Base-by-base conservation (phyloP, 2,888 invertebrate species). In the Lithophane semibrunnea region DNA sequence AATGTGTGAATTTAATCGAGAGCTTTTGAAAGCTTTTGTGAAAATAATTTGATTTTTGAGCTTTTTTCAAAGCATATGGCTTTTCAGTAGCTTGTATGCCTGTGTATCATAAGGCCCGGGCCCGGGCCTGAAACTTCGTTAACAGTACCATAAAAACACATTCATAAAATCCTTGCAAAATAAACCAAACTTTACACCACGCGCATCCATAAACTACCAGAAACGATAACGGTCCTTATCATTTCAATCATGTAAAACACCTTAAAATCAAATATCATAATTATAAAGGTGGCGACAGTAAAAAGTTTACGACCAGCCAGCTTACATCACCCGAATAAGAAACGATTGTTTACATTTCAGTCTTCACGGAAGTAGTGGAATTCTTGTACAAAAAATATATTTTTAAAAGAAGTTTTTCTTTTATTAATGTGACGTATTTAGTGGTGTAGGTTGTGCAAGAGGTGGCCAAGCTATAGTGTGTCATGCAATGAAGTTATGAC, bases 311-410 rank as follows among this genome's bases (percentile, higher is more conserved):
- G 82, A 77, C 61, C 75, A 70, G 49, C 24, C 63, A 82, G 85
- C 82, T 84, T 86, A 89, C 87, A 88, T 90, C 88, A 90, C 73
- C 80, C 76, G 67, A 80, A 69, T 44, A 75, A 63, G 89, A 76
- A 76, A 49, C 73, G 60, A 56, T 89, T 92, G 93, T 93, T 92
- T 92, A 92, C 91, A 90, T 85, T 88, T 61, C 85, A 81, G 77
- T 83, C 49, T 86, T 83, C 86, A 80, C 90, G 93, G 92, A 92
- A 92, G 89, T 90, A 84, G 88, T 88, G 92, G 92, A 92, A 92
- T 92, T 92, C 93, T 93, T 92, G 89, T 83, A 47, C 73, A 76
- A 83, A 83, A 87, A 82, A 90, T 94, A 92, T 94, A 92, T 94
- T 93, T 93, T 93, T 74, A 80, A 76, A 82, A 86, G 87, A 89